Base-by-base conservation (phyloP, 2,797 vertebrate species). In the Mareca strepera region DNA sequence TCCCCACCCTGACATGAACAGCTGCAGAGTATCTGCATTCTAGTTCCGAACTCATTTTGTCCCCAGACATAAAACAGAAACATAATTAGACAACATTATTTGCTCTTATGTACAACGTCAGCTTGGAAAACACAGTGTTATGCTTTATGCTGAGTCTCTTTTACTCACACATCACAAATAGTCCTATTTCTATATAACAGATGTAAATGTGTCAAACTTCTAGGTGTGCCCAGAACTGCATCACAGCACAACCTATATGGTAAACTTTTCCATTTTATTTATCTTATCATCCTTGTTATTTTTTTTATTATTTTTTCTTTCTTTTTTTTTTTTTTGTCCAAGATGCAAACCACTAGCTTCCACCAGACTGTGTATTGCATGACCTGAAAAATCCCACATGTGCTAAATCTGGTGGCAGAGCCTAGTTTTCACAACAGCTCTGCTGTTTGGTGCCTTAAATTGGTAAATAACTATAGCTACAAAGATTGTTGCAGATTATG, bases 41-140 rank as follows among this genome's bases (percentile, higher is more conserved):
- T 92, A 90, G 91, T 90, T 92, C 82, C 31, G 44, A 96, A 88
- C 94, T 92, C 91, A 94, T 94, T 96, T 92, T 94, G 62, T 93
- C 91, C 94, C 93, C 92, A 95, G 86, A 97, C 91, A 96, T 28
- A 60, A 66, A 93, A 96, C 95, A 95, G 87, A 96, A 96, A 97
- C 86, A 59, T 33, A 52, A 87, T 67, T 76, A 60, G 91, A 96
- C 72, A 1, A 92, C 86, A 91, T 78, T 90, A 21, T 87, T 93
- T 88, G 88, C 82, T 96, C 33, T 93, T 43, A 91, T 67, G 43
- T 76, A 95, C 84, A 94, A 89, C 84, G 91, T 58, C 93, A 85
- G 92, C 88, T 95, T 76, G 79, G 93, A 91, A 82, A 92, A 94
- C 80, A 96, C 67, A 50, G 88, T 33, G 89, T 82, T 89, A 94